These are phyloP conservation scores for Ephydatia muelleri DNA, from an alignment of 37 sponge, comb jelly and placozoan genomes.

Conservation along the genomic window DNA sequence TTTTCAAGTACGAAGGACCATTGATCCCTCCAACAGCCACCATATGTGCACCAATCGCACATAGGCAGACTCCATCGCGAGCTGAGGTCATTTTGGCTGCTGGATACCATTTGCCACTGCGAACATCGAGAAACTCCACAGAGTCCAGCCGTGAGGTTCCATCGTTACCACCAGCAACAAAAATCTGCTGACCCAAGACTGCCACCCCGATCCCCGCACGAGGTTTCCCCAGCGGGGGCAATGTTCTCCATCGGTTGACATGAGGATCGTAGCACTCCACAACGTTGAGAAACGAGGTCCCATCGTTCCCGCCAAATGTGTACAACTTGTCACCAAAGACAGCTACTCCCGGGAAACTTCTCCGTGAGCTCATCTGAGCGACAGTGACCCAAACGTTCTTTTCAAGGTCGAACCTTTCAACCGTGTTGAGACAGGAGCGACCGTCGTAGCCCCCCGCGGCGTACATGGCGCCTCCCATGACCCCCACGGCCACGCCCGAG, in stretches of 20 bases:
- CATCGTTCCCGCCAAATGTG: conserved; percentile 96
- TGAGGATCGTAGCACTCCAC: conserved; percentile 96
- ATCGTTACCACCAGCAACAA: conserved; percentile 94
- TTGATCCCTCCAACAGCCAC: conserved; percentile 94
- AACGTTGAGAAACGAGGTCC: conserved; percentile 87
- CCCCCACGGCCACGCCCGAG: conserved; percentile 93
- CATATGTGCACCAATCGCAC: conserved; percentile 66
- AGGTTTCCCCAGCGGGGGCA: conserved; percentile 79
- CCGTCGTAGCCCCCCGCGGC: conserved; percentile 92
- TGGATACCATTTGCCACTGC: conserved; percentile 77
- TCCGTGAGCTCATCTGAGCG: conserved; percentile 87
- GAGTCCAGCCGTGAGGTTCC: conserved; percentile 91
- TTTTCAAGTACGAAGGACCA: conserved; percentile 90
- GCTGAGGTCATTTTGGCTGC: conserved; percentile 76
- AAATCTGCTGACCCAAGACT: conserved; percentile 79
- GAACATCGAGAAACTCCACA: conserved; percentile 88
- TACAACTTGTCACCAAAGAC: conserved; percentile 63
- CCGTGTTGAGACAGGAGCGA: conserved; percentile 87
- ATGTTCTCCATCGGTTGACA: conserved; percentile 84
- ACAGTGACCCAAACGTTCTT: conserved; percentile 92
- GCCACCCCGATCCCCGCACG: conserved; percentile 92
- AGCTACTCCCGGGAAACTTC: conserved; percentile 94
- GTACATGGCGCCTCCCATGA: conserved; percentile 92
- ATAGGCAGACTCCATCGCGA: conserved; percentile 90
- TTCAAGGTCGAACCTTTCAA: conserved; percentile 90